phyloP scores from a whole-genome alignment of 2,888 invertebrate species.

The Lapara coniferarum region DNA sequence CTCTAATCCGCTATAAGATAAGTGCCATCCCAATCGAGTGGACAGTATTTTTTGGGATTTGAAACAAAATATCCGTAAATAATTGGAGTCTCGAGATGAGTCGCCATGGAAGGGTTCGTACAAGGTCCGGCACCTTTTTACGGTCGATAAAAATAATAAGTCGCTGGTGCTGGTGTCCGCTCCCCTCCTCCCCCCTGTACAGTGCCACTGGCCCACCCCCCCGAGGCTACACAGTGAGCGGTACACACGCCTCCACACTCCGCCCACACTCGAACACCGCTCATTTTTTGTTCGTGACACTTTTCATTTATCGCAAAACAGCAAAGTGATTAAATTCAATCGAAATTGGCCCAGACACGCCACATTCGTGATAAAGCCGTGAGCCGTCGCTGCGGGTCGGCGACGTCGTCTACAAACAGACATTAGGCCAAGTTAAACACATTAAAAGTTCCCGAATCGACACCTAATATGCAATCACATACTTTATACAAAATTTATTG shows the following conservation, averaged over 20 bases:
- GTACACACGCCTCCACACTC: slow-evolving; percentile 39
- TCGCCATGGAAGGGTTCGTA: slow-evolving; percentile 66
- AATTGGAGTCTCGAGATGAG: slow-evolving; percentile 74
- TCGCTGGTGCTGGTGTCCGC: slow-evolving; percentile 52
- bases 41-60: slow-evolving; percentile 72
- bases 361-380: slow-evolving; percentile 37
- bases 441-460: slow-evolving; percentile 82
- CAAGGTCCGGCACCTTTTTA: slow-evolving; percentile 78
- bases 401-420: slow-evolving; percentile 61
- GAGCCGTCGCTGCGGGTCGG: slow-evolving; percentile 27
- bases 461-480: slow-evolving; percentile 83
- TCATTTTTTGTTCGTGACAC: slow-evolving; percentile 77
- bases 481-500: slow-evolving; percentile 83
- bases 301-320: slow-evolving; percentile 51
- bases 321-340: slow-evolving; percentile 33
- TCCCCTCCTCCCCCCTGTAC: slow-evolving; percentile 37
- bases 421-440: slow-evolving; percentile 82
- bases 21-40: slow-evolving; percentile 59
- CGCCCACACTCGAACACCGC: slow-evolving; percentile 75
- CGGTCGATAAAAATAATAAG: slow-evolving; percentile 81
- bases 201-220: slow-evolving; percentile 32
- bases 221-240: slow-evolving; percentile 31
- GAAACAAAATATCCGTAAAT: slow-evolving; percentile 76
- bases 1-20: slow-evolving; percentile 59
- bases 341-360: slow-evolving; percentile 37